Evolutionary conservation across 2,113 vertebrate species (phyloP).

Genomic region (zebrafish (Danio rerio)): DNA sequence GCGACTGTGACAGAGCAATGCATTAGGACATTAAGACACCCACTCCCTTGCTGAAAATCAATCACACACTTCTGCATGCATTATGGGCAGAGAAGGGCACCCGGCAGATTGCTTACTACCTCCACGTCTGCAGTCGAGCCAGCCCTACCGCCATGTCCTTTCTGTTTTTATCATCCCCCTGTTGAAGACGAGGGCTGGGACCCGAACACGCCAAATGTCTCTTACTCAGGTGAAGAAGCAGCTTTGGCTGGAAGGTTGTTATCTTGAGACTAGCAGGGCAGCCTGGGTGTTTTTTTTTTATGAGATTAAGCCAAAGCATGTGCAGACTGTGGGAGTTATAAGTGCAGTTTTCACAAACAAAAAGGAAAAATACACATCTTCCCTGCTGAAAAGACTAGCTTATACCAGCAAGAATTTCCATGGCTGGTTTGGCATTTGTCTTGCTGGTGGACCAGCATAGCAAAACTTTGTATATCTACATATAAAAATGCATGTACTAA

Average conservation of each 20-base stretch:
- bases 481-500: too few species aligned
- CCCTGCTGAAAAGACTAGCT: background rate
- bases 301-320: constrained; percentile 10
- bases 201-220: background rate
- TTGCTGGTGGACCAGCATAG: background rate
- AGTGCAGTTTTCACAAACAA: constrained; percentile 1
- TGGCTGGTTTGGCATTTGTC: background rate
- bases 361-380: background rate
- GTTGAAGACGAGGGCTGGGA: constrained; percentile 15
- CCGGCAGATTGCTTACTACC: constrained; percentile 32
- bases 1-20: constrained; percentile 76
- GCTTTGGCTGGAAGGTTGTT: constrained; percentile 22
- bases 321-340: background rate
- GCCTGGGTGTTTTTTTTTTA: background rate
- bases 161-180: constrained; percentile 1
- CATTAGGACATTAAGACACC: constrained; percentile 80
- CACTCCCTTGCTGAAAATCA: constrained; percentile 73
- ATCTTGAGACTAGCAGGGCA: constrained; percentile 7
- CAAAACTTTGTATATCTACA: background rate
- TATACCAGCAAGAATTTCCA: background rate
- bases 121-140: background rate
- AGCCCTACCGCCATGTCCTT: constrained; percentile 4
- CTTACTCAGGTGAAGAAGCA: background rate
- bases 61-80: constrained; percentile 70
- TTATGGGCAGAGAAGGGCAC: constrained; percentile 72